These are phyloP conservation scores for Propithecus coquereli DNA, from an alignment of 2,113 vertebrate genomes.

Conservation along the genomic window DNA sequence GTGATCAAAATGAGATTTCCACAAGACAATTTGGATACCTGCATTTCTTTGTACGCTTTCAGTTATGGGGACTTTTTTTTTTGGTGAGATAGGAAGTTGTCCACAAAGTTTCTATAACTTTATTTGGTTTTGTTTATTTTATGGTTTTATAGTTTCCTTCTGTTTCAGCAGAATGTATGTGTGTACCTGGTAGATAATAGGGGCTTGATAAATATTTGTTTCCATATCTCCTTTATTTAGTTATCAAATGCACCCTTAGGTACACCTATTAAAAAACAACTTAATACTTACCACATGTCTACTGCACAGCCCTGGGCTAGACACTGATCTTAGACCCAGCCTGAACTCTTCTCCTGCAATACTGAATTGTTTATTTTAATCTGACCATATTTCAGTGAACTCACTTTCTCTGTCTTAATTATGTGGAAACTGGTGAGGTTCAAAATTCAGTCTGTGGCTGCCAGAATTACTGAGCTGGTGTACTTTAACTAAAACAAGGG, in stretches of 20 bases:
- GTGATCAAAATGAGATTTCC: not conserved
- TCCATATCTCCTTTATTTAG: not conserved
- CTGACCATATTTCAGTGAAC: not conserved
- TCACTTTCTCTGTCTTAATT: slow-evolving; percentile 32
- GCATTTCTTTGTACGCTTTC: not conserved
- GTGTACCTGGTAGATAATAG: not conserved
- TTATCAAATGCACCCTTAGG: not conserved
- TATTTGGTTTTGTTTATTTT: not conserved
- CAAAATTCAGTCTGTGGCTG: not conserved
- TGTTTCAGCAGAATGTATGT: not conserved
- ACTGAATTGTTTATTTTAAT: not conserved
- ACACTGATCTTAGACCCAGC: not conserved
- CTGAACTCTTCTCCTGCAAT: not conserved
- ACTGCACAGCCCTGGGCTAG: not conserved
- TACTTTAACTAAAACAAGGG: not conserved
- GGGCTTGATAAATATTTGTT: not conserved
- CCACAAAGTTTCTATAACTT: not conserved
- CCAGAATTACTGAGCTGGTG: slow-evolving; percentile 23
- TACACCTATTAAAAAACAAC: not conserved
- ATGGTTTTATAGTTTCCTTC: not conserved
- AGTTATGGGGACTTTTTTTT: not conserved
- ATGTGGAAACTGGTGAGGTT: slow-evolving; percentile 46
- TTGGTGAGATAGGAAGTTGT: not conserved
- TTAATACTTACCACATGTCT: not conserved
- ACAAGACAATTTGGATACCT: not conserved